Evolutionary conservation across 2,888 invertebrate species (phyloP), one percentile per base, ranked within the genome.

Genomic region (Embidobia sp.): DNA sequence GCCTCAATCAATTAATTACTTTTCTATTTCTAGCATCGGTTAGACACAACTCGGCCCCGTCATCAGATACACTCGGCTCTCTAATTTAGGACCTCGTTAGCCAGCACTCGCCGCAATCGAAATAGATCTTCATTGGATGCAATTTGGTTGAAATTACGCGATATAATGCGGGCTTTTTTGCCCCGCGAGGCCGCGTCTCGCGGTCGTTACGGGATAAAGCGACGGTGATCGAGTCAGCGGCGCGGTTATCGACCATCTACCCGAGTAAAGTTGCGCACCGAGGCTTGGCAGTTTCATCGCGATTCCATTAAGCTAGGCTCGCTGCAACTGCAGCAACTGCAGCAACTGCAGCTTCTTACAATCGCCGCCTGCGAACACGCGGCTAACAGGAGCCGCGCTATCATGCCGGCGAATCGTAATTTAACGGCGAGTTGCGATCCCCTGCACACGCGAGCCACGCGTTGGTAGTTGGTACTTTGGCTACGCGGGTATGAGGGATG

Each of bases 301-400:
- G 82, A 82, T 82, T 82, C 78, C 82, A 82, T 82, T 82, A 81
- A 79, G 82, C 79, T 80, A 74, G 59, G n/a, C 26, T 37, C 27
- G 37, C 67, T 55, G 55, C 70, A 59, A 61, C 79, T 31, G 57
- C 69, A 29, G 22, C 22, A 22, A 51, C 70, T 55, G 57, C 79
- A 27, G 57, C 69, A 29, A 6, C 22, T 4, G 40, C 19, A 73
- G 77, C 78, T 78, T 63, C 78, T 75, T 61, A 70, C 69, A 72
- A 79, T 76, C 69, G 77, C 77, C 74, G 37, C 46, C 70, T 72
- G 48, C 74, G 59, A 53, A 51, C 63, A 53, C 53, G 53, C 48
- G 46, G 57, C 76, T 48, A 55, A 75, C 77, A 64, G 76, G 69
- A 79, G 79, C 78, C 64, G 73, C 63, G 67, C 79, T 80, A 80